Conservation (phyloP, 1,140 invertebrate genomes). For the Latrodectus geometricus region DNA sequence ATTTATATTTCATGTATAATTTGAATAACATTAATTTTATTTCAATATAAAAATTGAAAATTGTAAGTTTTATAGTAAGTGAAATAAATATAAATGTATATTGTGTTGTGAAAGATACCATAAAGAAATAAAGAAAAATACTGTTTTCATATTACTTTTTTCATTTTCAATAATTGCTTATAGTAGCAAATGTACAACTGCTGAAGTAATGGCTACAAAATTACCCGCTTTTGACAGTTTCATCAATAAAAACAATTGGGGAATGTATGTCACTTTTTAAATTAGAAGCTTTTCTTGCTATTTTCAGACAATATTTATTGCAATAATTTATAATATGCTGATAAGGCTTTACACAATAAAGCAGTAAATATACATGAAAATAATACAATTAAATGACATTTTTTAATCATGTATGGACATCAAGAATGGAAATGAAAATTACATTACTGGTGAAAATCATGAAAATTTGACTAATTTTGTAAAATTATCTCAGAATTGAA, state of each 20-base stretch:
- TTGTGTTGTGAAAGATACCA: too few species aligned
- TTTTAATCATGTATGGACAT: background rate
- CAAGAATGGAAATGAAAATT: background rate
- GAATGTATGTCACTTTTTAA: background rate
- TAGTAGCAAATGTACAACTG: background rate
- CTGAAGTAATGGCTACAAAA: background rate
- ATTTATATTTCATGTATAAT: too few species aligned
- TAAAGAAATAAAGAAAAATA: too few species aligned
- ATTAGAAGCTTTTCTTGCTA: background rate
- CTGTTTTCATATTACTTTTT: background rate
- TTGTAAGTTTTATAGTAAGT: too few species aligned
- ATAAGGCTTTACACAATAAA: slow-evolving; percentile 3
- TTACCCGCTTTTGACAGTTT: background rate
- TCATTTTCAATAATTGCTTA: background rate
- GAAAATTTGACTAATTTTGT: background rate
- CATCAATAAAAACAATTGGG: background rate
- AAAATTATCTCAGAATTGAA: background rate
- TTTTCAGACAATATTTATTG: slow-evolving; percentile 37
- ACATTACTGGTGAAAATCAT: background rate
- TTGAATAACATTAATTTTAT: too few species aligned
- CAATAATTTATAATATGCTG: slow-evolving; percentile 35
- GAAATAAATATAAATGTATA: too few species aligned
- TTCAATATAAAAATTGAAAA: too few species aligned
- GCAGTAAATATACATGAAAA: slow-evolving; percentile 12
- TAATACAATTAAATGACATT: slow-evolving; percentile 1